Evolutionary conservation across 2,113 vertebrate genomes (phyloP), one percentile per base, ranked within the genome.

Genomic region (Leucopsar rothschildi): DNA sequence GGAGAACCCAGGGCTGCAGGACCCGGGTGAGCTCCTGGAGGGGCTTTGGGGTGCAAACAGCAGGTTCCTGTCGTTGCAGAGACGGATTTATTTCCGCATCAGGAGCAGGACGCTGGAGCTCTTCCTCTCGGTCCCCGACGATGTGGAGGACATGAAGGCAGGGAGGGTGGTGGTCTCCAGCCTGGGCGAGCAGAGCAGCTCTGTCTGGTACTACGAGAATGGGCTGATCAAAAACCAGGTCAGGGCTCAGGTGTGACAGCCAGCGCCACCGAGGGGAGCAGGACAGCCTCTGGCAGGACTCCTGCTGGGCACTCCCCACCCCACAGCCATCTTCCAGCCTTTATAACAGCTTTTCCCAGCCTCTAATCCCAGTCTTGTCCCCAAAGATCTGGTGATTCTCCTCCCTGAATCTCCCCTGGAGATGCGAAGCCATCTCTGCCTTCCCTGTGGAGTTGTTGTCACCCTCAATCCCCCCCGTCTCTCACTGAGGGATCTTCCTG

Each of bases 171-270:
- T 99, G 79, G 98, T 98, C 60, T 97, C 97, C 0, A 96, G 98
- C 39, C 93, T 98, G 64, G 95, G 90, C 12, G 98, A 99, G 35
- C 97, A 97, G 24, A 97, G 96, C 96, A 98, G 96, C 78, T 98
- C 98, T 29, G 3, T 99, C 92, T 99, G 99, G 99, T 99, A 98
- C 98, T 99, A 99, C 33, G 98, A 99, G 92, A 98, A 99, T 0
- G 99, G 99, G 28, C 96, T 99, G 52, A 96, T 99, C 52, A 99
- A 99, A 95, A 99, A 98, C 97, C 99, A 99, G 98, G 99, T 98
- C 44, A 97, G 94, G 66, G 39, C 50, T 78, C 15, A 15, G 0
- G 0, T 97, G 95, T 4, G 27, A 57, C 59, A 24, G 65, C 31
- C 75, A 69, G 80, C 0, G 0, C 70, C 0, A 0, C 1, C 1